Conservation (phyloP, 1,140 invertebrate genomes). For the Tetragnatha versicolor region DNA sequence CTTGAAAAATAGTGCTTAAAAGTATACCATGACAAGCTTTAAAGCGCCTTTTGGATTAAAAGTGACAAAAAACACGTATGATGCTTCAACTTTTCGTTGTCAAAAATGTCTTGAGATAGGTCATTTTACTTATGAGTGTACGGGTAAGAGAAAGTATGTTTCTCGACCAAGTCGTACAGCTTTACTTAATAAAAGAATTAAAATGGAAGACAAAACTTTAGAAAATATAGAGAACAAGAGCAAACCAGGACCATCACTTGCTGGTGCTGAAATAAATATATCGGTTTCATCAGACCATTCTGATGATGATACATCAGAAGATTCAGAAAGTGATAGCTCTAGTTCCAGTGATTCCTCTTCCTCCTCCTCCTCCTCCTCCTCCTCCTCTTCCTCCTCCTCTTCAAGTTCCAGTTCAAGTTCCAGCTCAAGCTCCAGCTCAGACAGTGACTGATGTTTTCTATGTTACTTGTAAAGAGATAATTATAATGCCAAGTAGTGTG, state of each 20-base stretch:
- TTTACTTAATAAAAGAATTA: constrained; percentile 75
- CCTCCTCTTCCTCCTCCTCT: neutral
- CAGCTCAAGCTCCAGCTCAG: constrained; percentile 4
- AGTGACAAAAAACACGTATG: neutral
- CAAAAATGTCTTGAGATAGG: constrained; percentile 91
- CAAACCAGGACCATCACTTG: neutral
- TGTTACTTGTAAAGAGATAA: no score
- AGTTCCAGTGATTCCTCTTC: neutral
- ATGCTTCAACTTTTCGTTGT: constrained; percentile 68
- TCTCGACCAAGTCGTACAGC: constrained; percentile 81
- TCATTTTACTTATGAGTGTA: constrained; percentile 93
- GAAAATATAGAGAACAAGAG: neutral
- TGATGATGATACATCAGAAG: constrained; percentile 3
- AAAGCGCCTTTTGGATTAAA: neutral
- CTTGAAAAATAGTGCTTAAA: no score
- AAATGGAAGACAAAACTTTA: constrained; percentile 68
- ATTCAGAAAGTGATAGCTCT: constrained; percentile 38
- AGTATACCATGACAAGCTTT: neutral
- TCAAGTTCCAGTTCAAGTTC: neutral
- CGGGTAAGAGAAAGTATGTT: constrained; percentile 85
- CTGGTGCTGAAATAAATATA: neutral
- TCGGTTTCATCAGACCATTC: neutral
- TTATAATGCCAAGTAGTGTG: no score
- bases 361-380: neutral
- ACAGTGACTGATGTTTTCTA: neutral